Conservation (phyloP, 2,113 vertebrate species). For the Isurus oxyrinchus region DNA sequence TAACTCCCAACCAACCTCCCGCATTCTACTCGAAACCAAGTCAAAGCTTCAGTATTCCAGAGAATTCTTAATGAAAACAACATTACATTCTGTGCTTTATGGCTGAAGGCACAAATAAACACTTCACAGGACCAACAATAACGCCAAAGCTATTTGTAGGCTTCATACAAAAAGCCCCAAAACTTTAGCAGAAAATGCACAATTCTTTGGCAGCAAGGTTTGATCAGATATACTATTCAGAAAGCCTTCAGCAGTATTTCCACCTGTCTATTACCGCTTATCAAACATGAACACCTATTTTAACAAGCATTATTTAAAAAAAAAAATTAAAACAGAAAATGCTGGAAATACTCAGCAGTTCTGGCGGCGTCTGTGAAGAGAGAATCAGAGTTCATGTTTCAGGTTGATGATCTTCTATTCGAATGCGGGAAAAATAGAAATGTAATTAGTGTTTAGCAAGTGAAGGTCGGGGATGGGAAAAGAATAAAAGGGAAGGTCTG, state of each 20-base stretch:
- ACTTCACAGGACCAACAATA: neutral
- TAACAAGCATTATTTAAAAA: neutral
- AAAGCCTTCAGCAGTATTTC: neutral
- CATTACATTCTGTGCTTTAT: neutral
- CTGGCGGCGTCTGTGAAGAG: too few species aligned
- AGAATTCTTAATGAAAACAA: neutral
- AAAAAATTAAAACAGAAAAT: too few species aligned
- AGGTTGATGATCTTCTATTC: too few species aligned
- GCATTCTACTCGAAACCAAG: neutral
- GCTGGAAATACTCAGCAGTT: too few species aligned
- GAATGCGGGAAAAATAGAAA: too few species aligned
- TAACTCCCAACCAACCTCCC: neutral
- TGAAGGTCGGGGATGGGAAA: too few species aligned
- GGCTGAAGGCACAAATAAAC: neutral
- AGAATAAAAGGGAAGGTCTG: too few species aligned
- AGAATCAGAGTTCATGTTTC: too few species aligned
- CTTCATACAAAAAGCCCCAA: neutral
- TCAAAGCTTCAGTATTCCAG: neutral
- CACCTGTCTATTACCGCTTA: neutral
- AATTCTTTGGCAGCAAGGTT: neutral
- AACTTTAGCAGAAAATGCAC: neutral
- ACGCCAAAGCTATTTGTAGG: neutral
- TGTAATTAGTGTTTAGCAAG: too few species aligned
- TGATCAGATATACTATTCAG: neutral
- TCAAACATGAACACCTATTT: neutral